A percentile compares a stretch with the other conserved stretches of the same genome.
These are phyloP conservation scores for Eurystomus gularis DNA, from an alignment of 2,113 vertebrate species.

Conservation along the genomic window DNA sequence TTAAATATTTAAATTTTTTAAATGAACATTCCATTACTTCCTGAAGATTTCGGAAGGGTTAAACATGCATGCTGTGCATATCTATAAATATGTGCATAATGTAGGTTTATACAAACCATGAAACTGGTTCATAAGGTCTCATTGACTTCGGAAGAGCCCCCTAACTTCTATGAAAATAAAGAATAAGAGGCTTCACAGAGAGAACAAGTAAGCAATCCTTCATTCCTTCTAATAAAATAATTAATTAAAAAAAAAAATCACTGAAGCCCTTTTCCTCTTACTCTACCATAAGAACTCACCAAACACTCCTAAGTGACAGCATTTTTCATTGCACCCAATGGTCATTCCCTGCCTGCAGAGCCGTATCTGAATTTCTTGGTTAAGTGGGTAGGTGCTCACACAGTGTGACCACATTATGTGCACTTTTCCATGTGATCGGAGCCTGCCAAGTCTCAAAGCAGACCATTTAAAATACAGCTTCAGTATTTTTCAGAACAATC, in stretches of 20 bases:
- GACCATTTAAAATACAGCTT: background rate
- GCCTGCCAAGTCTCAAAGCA: conserved; percentile 15
- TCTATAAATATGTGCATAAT: background rate
- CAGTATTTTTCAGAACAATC: conserved; percentile 11
- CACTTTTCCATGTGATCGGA: background rate
- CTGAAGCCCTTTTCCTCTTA: background rate
- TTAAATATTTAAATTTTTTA: background rate
- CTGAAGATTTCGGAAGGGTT: background rate
- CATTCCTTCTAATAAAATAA: background rate
- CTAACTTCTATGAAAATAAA: background rate
- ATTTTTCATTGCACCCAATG: background rate
- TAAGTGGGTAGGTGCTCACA: background rate
- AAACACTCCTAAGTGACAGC: background rate
- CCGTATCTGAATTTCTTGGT: background rate
- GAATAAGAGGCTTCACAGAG: background rate
- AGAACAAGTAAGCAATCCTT: background rate
- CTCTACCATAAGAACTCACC: background rate
- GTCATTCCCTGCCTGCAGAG: background rate
- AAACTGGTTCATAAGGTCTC: background rate
- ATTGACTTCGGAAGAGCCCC: background rate
- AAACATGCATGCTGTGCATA: background rate
- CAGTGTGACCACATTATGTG: background rate
- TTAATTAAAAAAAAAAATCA: conserved; percentile 4
- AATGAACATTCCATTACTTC: background rate
- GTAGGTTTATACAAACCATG: background rate